Base-by-base conservation (phyloP, 2,797 vertebrate genomes). In the Cirrhinus mrigala region DNA sequence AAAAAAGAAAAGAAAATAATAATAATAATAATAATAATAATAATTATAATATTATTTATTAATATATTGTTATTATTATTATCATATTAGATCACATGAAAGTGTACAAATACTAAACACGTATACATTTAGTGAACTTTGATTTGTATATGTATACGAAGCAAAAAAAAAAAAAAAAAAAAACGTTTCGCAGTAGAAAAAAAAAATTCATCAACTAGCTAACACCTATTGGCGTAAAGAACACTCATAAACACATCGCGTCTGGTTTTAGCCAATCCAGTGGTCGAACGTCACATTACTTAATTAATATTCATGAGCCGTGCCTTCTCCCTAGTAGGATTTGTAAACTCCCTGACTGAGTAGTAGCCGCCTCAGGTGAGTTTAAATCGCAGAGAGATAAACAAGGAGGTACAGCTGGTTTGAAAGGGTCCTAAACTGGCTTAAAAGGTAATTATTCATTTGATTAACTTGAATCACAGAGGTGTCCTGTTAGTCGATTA, bases 301-400 rank as follows among this genome's bases (percentile, higher is more conserved):
- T 76, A 1, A 18, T 83, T 48, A 83, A 54, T 83, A 44, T 83
- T 75, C 70, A 83, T 75, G 22, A 75, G 27, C 27, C 20, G 10
- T 37, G 14, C 12, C 44, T 52, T 48, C 54, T 22, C 15, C 22
- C 8, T 24, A 20, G 3, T 15, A 56, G 24, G 11, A 0, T 82
- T 64, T 0, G n/a, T 15, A 48, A 20, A 37, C 0, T 15, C 5
- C 3, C 33, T 9, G n/a, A n/a, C n/a, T n/a, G n/a, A n/a, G n/a
- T n/a, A n/a, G n/a, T n/a, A 46, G 40, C 10, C 11, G 8, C 24
- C 7, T 8, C 71, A 83, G 71, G 82, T 83, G 60, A 83, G 29
- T 27, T 10, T 8, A 54, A 81, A 16, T 69, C 46, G 2, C 40
- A 18, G 6, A 18, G 16, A 60, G 3, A 40, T 11, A 83, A 37